Conservation (phyloP, 2,888 invertebrate species). For the Idaea straminata region DNA sequence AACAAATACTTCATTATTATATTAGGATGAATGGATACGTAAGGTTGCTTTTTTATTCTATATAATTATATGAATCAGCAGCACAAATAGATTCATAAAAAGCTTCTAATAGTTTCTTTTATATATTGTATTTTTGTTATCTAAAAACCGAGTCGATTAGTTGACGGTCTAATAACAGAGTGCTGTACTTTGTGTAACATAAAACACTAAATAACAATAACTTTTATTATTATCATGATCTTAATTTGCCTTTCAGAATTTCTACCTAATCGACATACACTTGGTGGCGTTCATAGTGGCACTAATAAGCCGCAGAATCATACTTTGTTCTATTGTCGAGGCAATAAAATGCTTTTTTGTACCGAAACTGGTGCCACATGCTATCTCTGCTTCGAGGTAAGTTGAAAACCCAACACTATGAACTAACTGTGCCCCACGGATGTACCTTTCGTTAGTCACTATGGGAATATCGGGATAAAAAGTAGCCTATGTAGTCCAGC, state of each 20-base stretch:
- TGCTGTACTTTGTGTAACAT: too few species aligned
- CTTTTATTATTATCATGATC: background rate
- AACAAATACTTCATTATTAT: too few species aligned
- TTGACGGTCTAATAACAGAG: background rate
- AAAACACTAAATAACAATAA: background rate
- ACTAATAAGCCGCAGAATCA: conserved; percentile 88
- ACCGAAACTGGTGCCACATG: conserved; percentile 61
- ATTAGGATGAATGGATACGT: too few species aligned
- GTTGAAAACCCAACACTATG: background rate
- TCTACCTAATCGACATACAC: conserved; percentile 95
- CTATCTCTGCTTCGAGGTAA: conserved; percentile 55
- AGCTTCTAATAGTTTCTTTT: background rate
- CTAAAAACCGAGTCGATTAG: background rate
- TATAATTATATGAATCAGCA: too few species aligned
- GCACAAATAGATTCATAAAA: background rate
- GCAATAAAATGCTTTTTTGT: conserved; percentile 72
- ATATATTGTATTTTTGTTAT: background rate
- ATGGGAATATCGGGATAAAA: too few species aligned
- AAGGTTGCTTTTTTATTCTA: too few species aligned
- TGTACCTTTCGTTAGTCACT: too few species aligned
- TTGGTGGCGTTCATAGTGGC: conserved; percentile 91
- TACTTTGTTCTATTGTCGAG: conserved; percentile 82
- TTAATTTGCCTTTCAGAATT: conserved; percentile 87
- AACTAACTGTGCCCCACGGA: too few species aligned
- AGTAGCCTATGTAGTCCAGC: too few species aligned